These are phyloP conservation scores for Didymodactylos carnosus DNA, from an alignment of 2,888 invertebrate species.

Conservation along the genomic window DNA sequence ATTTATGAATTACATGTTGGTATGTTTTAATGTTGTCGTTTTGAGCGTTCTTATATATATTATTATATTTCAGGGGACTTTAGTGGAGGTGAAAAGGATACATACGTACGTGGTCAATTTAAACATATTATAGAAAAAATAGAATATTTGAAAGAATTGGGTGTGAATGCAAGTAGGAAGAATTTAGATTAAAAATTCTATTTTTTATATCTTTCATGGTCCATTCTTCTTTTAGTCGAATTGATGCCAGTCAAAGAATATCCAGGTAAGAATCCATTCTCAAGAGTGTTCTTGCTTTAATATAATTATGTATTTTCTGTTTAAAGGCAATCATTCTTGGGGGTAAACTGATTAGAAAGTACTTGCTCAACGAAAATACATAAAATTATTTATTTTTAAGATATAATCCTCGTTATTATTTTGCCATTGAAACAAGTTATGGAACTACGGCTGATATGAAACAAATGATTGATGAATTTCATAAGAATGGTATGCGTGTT, in stretches of 20 bases:
- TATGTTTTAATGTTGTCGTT: too few species aligned
- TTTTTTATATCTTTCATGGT: background rate
- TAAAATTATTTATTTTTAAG: too few species aligned
- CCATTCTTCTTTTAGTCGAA: background rate
- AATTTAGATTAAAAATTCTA: too few species aligned
- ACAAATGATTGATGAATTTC: background rate
- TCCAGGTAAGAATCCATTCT: background rate
- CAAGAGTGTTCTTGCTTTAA: too few species aligned
- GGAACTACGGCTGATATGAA: background rate
- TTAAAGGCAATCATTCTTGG: background rate
- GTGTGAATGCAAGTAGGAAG: background rate
- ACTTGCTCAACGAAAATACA: too few species aligned
- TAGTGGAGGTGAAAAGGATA: background rate
- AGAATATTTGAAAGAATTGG: background rate
- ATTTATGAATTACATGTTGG: background rate
- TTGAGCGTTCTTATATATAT: too few species aligned
- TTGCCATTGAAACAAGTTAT: background rate
- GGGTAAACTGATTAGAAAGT: too few species aligned
- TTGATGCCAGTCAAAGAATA: background rate
- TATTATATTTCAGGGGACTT: too few species aligned
- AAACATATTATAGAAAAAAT: background rate
- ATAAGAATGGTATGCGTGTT: background rate
- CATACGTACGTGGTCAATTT: background rate
- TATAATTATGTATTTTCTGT: too few species aligned
- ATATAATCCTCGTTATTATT: background rate